Conservation (phyloP, 2,113 vertebrate species). For the Mesitornis unicolor region DNA sequence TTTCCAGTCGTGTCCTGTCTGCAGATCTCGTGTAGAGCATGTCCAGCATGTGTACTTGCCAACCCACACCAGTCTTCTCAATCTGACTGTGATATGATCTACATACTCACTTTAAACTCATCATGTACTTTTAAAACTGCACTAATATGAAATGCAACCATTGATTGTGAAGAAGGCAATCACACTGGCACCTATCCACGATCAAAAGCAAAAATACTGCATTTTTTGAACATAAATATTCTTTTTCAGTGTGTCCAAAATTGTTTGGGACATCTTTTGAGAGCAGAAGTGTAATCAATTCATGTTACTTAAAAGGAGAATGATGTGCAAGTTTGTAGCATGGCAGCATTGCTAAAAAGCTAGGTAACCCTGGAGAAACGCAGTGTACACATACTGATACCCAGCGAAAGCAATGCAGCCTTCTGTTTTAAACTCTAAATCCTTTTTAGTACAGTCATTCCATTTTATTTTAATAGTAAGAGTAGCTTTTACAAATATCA, state of each 20-base stretch:
- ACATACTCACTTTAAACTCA: background rate
- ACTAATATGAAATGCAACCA: constrained; percentile 50
- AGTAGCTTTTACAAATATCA: constrained; percentile 56
- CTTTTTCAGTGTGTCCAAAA: background rate
- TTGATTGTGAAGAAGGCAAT: constrained; percentile 53
- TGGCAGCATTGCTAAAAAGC: constrained; percentile 1
- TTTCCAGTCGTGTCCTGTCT: constrained; percentile 89
- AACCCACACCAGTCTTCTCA: constrained; percentile 94
- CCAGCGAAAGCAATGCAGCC: constrained; percentile 17
- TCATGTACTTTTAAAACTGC: constrained; percentile 54
- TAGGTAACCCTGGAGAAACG: constrained; percentile 41
- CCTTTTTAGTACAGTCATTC: constrained; percentile 51
- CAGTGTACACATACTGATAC: background rate
- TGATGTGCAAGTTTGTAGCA: background rate
- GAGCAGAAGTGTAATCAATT: background rate
- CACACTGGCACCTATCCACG: constrained; percentile 28
- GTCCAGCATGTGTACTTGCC: constrained; percentile 96
- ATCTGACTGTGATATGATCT: constrained; percentile 82
- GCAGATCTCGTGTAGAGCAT: constrained; percentile 89
- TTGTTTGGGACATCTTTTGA: background rate
- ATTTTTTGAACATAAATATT: background rate
- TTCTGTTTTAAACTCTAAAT: constrained; percentile 35
- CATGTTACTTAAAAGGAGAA: background rate
- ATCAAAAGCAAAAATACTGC: background rate
- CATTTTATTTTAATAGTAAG: constrained; percentile 62